These are phyloP conservation scores for Heliothis subflexa DNA, from an alignment of 1,140 invertebrate genomes.

Conservation along the genomic window DNA sequence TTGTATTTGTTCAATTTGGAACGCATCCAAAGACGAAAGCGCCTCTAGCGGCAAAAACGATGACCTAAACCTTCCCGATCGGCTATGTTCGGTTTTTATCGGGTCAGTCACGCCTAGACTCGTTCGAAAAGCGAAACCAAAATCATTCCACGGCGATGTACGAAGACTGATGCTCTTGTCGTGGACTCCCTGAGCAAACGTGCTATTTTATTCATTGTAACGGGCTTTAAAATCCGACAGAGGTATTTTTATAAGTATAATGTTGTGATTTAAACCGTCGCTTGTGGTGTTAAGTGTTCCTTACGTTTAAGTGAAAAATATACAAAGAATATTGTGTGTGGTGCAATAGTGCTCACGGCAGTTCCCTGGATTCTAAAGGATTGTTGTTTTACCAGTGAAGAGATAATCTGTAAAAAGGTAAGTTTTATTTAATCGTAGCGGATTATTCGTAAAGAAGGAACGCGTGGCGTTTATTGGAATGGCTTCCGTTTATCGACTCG, in stretches of 20 bases:
- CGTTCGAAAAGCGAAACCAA: constrained; percentile 84
- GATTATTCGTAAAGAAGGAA: constrained; percentile 49
- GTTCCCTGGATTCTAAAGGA: constrained; percentile 80
- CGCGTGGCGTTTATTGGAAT: constrained; percentile 81
- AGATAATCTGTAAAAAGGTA: constrained; percentile 73
- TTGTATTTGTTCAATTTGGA: constrained; percentile 54
- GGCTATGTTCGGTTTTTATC: constrained; percentile 74
- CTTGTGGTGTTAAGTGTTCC: constrained; percentile 78
- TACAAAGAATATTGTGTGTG: constrained; percentile 77
- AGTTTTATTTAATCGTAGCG: constrained; percentile 56
- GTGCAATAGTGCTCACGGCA: constrained; percentile 76
- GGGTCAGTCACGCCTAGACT: constrained; percentile 85
- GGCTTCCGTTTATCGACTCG: constrained; percentile 85
- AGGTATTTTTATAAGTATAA: constrained; percentile 75
- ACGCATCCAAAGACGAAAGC: constrained; percentile 67
- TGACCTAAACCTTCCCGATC: constrained; percentile 60
- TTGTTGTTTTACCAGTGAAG: constrained; percentile 68
- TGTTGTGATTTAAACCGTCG: constrained; percentile 76
- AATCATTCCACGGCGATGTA: constrained; percentile 83
- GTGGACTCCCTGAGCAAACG: constrained; percentile 79
- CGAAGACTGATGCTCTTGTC: constrained; percentile 84
- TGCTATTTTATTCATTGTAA: constrained; percentile 76
- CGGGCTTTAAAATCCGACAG: constrained; percentile 71
- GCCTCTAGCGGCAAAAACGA: constrained; percentile 61
- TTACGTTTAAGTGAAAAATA: constrained; percentile 76